Conservation (phyloP, 2,888 invertebrate genomes). For the Amiota communis region DNA sequence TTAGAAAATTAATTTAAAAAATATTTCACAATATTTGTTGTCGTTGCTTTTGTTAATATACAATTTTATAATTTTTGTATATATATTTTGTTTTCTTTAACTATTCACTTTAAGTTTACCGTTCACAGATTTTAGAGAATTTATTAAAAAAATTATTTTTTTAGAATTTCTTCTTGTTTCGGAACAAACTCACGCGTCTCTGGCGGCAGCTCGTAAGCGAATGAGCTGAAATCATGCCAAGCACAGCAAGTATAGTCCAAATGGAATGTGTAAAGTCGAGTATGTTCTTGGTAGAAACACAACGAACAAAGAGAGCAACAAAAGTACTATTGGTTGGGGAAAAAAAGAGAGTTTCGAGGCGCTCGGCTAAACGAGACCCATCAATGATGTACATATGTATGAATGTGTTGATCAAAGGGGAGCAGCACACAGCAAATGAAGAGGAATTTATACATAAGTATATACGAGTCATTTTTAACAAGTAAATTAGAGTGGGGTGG, state of each 20-base stretch:
- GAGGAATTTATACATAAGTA: too few species aligned
- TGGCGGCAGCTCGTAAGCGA: slow-evolving; percentile 67
- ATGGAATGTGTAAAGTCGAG: too few species aligned
- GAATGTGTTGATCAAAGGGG: not conserved
- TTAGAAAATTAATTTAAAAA: too few species aligned
- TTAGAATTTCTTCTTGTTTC: slow-evolving; percentile 33
- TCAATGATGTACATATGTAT: too few species aligned
- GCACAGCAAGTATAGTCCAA: not conserved
- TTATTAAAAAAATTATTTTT: not conserved
- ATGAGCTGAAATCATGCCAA: slow-evolving; percentile 46
- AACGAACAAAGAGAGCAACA: not conserved
- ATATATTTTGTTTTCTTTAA: not conserved
- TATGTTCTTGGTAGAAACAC: not conserved
- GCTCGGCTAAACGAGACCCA: too few species aligned
- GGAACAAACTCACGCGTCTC: slow-evolving; percentile 59
- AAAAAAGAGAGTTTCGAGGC: not conserved
- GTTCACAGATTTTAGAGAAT: not conserved
- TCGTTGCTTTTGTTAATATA: slow-evolving; percentile 32
- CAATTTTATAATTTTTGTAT: not conserved
- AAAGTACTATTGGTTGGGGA: not conserved
- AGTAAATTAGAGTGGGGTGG: too few species aligned
- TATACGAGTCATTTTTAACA: too few species aligned
- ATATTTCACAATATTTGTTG: too few species aligned
- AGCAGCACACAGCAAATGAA: too few species aligned
- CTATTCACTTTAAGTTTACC: slow-evolving; percentile 7